A percentile compares a stretch with the other conserved stretches of the same genome.
phyloP scores from a whole-genome alignment of 2,113 vertebrate genomes.

The Clupea harengus region DNA sequence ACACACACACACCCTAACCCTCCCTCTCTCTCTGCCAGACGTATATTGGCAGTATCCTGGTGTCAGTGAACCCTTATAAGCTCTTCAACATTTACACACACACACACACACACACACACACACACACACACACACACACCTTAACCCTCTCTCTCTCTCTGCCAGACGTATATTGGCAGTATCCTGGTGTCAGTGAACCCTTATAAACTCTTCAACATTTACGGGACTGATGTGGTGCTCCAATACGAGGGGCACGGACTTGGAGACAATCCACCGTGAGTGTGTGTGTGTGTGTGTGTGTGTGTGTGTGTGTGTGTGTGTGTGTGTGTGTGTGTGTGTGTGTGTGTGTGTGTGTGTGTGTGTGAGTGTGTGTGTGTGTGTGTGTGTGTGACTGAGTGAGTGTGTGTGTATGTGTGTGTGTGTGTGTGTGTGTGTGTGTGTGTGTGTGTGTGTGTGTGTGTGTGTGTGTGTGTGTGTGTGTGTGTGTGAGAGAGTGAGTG shows the following conservation, averaged over 20 bases:
- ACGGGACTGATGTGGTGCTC: slow-evolving; percentile 86
- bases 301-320: neutral
- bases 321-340: slow-evolving; percentile 16
- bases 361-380: too few species aligned
- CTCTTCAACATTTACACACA: slow-evolving; percentile 90
- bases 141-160: slow-evolving; percentile 1
- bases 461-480: too few species aligned
- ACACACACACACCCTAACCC: slow-evolving; percentile 48
- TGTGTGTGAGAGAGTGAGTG: too few species aligned
- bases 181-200: slow-evolving; percentile 44
- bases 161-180: neutral
- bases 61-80: slow-evolving; percentile 69
- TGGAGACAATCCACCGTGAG: slow-evolving; percentile 94
- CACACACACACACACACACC: slow-evolving; percentile 40
- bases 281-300: slow-evolving; percentile 32
- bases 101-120: neutral
- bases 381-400: too few species aligned
- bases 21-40: neutral
- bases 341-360: neutral
- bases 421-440: too few species aligned
- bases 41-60: neutral
- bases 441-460: too few species aligned
- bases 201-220: slow-evolving; percentile 87
- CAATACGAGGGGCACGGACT: slow-evolving; percentile 85
- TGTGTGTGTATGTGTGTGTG: too few species aligned